These are phyloP conservation scores for Plusia festucae DNA, from an alignment of 2,888 invertebrate species.

Conservation along the genomic window DNA sequence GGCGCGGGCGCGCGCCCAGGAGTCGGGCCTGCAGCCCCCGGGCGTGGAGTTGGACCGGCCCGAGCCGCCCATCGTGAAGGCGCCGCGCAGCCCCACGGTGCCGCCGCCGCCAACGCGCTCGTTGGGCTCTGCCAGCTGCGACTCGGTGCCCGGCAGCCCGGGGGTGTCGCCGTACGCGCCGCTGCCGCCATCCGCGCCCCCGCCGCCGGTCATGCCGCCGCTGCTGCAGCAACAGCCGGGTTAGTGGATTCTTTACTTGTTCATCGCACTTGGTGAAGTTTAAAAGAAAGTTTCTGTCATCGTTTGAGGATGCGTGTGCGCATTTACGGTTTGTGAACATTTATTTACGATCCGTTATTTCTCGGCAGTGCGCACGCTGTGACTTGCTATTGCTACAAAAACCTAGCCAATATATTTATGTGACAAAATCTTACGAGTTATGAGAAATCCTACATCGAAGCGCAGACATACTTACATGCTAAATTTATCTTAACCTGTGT, in stretches of 20 bases:
- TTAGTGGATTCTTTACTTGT: constrained; percentile 64
- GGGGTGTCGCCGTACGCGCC: constrained; percentile 83
- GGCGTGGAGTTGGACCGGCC: constrained; percentile 84
- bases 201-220: constrained; percentile 86
- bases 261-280: constrained; percentile 30
- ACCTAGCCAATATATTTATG: neutral
- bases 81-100: constrained; percentile 79
- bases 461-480: neutral
- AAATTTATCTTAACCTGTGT: neutral
- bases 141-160: constrained; percentile 83
- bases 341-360: neutral
- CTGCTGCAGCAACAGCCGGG: constrained; percentile 85
- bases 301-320: constrained; percentile 25
- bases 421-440: neutral
- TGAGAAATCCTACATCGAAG: neutral
- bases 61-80: constrained; percentile 84
- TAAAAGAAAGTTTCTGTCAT: constrained; percentile 16
- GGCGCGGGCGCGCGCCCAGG: constrained; percentile 87
- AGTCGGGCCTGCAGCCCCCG: constrained; percentile 79
- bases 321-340: constrained; percentile 10
- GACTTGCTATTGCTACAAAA: neutral
- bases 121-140: constrained; percentile 80
- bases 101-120: constrained; percentile 75
- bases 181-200: constrained; percentile 89
- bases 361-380: neutral